Evolutionary conservation across 2,797 vertebrate genomes (phyloP), one percentile per base, ranked within the genome.

Genomic region (Sebastes taczanowskii): DNA sequence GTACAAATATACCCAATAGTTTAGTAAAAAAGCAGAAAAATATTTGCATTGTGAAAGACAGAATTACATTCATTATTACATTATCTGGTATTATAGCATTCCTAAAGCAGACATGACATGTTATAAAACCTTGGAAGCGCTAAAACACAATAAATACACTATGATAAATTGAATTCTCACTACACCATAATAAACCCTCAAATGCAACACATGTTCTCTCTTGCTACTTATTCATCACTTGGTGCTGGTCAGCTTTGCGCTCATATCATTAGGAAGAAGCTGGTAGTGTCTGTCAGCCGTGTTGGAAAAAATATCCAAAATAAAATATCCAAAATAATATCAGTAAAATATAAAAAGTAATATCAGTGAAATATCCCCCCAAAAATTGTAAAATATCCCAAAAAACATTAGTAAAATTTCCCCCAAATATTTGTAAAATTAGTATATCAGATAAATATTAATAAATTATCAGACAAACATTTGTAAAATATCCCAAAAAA

Each of bases 61-160:
- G 14, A 42, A 62, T 34, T 4, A 87, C 77, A 87, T 74, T 86
- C 65, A 83, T 59, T 49, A 5, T 71, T 55, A 70, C 27, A 63
- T 70, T 2, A 74, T 59, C 25, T 61, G 58, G 6, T 77, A 46
- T 78, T 68, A 29, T 56, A 61, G 25, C 62, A 23, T 74, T 18
- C n/a, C 23, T 68, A 73, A 80, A 55, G 53, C 62, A 69, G 38
- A 42, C 14, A 42, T 42, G 68, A 67, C 10, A 7, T 2, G 18
- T 49, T 49, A 49, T 35, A 23, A 61, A 42, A 22, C 11, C 14
- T 42, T 29, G 29, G 53, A 63, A 49, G 7, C 71, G 59, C 29
- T 69, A 32, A 68, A 78, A 73, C 32, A 68, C 23, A 30, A 52
- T 30, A 68, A 77, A 10, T 35, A 58, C 18, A 55, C 9, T 61